Percentiles rank a stretch among this genome's conserved stretches.
phyloP scores from a whole-genome alignment of 2,113 vertebrate species.

The Herpetotheres cachinnans region DNA sequence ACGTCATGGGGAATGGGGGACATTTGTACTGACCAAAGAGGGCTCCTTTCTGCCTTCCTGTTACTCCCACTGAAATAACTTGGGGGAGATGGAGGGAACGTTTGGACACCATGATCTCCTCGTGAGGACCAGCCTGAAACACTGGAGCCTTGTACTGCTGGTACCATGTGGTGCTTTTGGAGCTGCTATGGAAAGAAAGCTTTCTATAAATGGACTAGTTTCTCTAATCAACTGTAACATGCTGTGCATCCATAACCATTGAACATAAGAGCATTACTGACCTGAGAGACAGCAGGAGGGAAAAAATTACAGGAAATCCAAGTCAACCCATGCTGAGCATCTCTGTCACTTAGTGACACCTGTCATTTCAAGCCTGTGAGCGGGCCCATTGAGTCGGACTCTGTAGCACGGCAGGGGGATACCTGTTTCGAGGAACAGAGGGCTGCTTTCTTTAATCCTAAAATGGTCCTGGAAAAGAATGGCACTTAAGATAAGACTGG shows the following conservation, averaged over 20 bases:
- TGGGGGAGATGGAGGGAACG: no score
- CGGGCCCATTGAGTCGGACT: not conserved
- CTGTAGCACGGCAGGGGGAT: not conserved
- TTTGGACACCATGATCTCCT: not conserved
- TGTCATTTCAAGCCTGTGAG: not conserved
- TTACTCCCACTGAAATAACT: not conserved
- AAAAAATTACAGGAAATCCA: not conserved
- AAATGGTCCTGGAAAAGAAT: not conserved
- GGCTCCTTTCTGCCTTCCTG: not conserved
- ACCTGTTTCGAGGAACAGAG: not conserved
- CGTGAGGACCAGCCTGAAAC: not conserved
- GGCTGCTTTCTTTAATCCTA: not conserved
- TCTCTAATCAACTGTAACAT: not conserved
- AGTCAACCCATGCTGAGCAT: not conserved
- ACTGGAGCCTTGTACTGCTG: not conserved
- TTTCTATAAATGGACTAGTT: not conserved
- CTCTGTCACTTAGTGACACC: not conserved
- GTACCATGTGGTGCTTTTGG: not conserved
- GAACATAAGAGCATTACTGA: rapidly evolving
- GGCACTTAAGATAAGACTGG: not conserved
- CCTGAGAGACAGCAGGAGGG: not conserved
- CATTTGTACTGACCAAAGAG: not conserved
- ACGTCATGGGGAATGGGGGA: not conserved
- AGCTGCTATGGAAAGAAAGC: not conserved
- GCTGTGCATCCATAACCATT: not conserved